These are phyloP conservation scores for Notodonta dromedarius DNA, from an alignment of 2,888 invertebrate species.

Conservation along the genomic window DNA sequence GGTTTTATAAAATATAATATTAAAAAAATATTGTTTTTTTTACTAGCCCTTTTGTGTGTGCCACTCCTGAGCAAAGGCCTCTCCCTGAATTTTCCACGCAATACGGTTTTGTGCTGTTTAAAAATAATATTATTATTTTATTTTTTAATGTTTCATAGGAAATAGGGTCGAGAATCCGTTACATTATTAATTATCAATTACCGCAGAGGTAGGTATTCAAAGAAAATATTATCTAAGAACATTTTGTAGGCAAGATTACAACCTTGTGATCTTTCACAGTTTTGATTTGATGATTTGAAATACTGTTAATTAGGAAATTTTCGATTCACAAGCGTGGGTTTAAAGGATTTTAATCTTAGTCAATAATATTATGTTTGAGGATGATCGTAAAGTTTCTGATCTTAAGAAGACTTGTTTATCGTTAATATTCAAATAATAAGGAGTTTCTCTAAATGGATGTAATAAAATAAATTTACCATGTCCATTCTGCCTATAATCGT, in stretches of 20 bases:
- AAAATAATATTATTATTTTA: too few species aligned
- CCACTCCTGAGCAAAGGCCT: too few species aligned
- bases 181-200: background rate
- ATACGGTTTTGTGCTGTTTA: too few species aligned
- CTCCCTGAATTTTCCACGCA: too few species aligned
- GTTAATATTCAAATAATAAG: background rate
- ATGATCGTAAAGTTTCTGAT: background rate
- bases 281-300: constrained; percentile 1
- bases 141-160: background rate
- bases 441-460: too few species aligned
- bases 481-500: too few species aligned
- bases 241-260: background rate
- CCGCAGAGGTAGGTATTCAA: background rate
- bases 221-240: background rate
- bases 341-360: constrained; percentile 3
- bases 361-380: background rate
- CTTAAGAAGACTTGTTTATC: background rate
- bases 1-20: too few species aligned
- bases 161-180: background rate
- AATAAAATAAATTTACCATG: too few species aligned
- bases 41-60: too few species aligned
- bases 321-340: background rate
- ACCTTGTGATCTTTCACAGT: constrained; percentile 5
- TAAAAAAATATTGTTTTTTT: too few species aligned
- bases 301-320: constrained; percentile 3